Evolutionary conservation across 2,888 invertebrate genomes (phyloP), one percentile per base, ranked within the genome.

Genomic region (Lasius fuliginosus): DNA sequence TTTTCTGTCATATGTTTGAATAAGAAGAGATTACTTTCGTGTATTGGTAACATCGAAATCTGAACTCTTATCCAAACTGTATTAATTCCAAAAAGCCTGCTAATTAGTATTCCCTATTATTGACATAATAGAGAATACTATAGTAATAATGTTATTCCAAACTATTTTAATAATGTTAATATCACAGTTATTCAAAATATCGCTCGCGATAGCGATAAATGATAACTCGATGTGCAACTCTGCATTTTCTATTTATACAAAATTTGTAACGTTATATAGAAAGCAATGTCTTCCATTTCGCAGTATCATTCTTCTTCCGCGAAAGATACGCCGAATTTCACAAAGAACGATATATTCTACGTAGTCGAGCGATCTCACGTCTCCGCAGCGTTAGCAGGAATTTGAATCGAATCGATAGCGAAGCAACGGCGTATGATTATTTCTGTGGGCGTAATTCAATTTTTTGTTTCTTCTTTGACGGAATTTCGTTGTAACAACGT

Each of bases 381-480:
- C 30, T 42, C 67, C 42, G 46, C 74, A 40, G 60, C 76, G 65
- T 73, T 53, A 56, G 75, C 83, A 60, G 60, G 46, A 89, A 86
- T 76, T 74, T 82, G 53, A 86, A 65, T 84, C 65, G 40, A 56
- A 77, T 58, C 67, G 81, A 67, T 67, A 74, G 18, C 56, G 56
- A 83, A 81, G 69, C 73, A 33, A 27, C 68, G 79, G 27, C 30
- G 18, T 27, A 56, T 53, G 58, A 75, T 82, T 68, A 56, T 18
- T 33, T 18, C 49, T 81, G 82, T 82, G 85, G 85, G 84, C 84
- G 82, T 86, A 81, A 46, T 69, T 33, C 27, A 27, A 33, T 71
- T 81, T 85, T 68, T 60, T 27, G 18, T 49, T 53, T 53, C 18
- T 23, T 42, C 6, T n/a, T 9, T 15, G 42, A 15, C 53, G 4